Evolutionary conservation across 2,888 invertebrate genomes (phyloP), one percentile per base, ranked within the genome.

Genomic region (Cancer borealis): DNA sequence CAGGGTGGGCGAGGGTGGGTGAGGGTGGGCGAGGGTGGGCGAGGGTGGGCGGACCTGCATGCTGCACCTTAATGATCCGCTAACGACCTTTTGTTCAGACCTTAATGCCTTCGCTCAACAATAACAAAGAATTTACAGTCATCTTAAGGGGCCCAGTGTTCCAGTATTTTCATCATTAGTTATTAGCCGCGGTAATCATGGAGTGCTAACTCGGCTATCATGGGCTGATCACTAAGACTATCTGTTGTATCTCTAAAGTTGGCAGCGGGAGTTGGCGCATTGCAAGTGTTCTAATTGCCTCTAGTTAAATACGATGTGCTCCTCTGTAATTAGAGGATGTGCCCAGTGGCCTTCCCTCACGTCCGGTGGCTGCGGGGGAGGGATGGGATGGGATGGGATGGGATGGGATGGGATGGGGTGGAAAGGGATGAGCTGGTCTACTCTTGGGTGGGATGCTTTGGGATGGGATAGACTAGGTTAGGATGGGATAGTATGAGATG

Each of bases 11-110:
- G 26, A 26, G 17, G 30, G n/a, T 47, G 30, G 49, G 21, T 47
- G 17, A 5, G 54, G 49, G n/a, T 6, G 54, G 26, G 30, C 26
- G 66, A n/a, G n/a, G n/a, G n/a, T n/a, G n/a, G n/a, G n/a, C 17
- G 91, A 17, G 66, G 5, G 21, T 14, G 91, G 66, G 39, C 26
- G 45, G 47, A 39, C 66, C 39, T 39, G 91, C 60, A 60, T 30
- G 39, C 91, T 91, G 39, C 39, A 66, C 60, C 39, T 91, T 91
- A 91, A 91, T 91, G 66, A 66, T 91, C 66, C 91, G 60, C 39
- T 91, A 91, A 91, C 91, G 91, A 91, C 91, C 91, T 91, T 91
- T 91, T 91, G 91, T 91, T 66, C 91, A 8, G 91, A 60, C 91
- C 30, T 30, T 60, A 66, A 39, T 90, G 54, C 90, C 30, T 90